These are phyloP conservation scores for Tylochromis polylepis DNA, from an alignment of 2,113 vertebrate genomes.

Conservation along the genomic window DNA sequence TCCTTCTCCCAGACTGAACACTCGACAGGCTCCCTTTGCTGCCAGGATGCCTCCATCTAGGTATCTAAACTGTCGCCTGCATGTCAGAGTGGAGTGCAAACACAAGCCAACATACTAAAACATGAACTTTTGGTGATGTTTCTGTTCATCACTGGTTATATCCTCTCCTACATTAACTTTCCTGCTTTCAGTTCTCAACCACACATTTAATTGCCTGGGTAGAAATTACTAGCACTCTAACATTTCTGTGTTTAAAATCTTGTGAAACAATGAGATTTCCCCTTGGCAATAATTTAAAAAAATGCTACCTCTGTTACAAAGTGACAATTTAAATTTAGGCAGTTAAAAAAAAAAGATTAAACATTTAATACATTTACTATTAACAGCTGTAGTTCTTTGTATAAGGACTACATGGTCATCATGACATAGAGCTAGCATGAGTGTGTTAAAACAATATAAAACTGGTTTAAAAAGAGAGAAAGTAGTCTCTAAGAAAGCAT, in stretches of 20 bases:
- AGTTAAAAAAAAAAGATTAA: neutral
- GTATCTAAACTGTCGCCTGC: conserved; percentile 75
- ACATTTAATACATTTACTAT: neutral
- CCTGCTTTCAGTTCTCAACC: neutral
- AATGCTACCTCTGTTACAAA: neutral
- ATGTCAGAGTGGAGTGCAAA: conserved; percentile 46
- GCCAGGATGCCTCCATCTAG: conserved; percentile 85
- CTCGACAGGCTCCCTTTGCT: conserved; percentile 74
- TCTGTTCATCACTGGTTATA: neutral
- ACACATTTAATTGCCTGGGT: neutral
- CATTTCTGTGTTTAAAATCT: neutral
- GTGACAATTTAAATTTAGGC: neutral
- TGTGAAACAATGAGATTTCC: neutral
- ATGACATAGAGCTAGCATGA: neutral
- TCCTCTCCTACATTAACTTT: neutral
- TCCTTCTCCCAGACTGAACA: conserved; percentile 71
- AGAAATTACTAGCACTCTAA: neutral
- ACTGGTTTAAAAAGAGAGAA: neutral
- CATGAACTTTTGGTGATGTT: neutral
- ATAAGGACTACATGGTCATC: neutral
- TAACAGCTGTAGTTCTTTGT: neutral
- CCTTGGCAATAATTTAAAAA: neutral
- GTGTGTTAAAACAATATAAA: neutral
- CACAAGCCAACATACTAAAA: conserved; percentile 21
- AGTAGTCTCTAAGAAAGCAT: neutral